Conservation (phyloP, 2,113 vertebrate genomes). For the Henicopernis longicauda region DNA sequence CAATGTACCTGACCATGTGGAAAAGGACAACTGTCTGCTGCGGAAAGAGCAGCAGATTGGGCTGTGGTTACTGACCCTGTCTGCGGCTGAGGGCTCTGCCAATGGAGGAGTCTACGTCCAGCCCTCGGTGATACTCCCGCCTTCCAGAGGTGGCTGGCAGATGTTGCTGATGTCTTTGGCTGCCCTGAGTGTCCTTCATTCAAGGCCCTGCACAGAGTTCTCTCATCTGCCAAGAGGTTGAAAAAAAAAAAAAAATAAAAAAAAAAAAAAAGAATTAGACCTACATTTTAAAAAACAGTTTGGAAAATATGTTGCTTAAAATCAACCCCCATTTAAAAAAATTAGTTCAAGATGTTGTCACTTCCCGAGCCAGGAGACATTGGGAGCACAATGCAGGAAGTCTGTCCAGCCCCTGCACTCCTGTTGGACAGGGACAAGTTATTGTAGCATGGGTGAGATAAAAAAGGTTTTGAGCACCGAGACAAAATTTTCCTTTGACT, state of each 20-base stretch:
- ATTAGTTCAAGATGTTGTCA: constrained; percentile 65
- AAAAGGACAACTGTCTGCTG: constrained; percentile 28
- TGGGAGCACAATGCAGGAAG: constrained; percentile 30
- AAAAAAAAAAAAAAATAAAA: not conserved
- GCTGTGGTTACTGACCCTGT: constrained; percentile 16
- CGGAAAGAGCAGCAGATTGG: not conserved
- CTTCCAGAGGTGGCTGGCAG: constrained; percentile 30
- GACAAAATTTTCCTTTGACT: constrained; percentile 4
- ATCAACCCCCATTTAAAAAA: constrained; percentile 44
- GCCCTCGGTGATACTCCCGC: not conserved
- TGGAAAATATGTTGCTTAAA: constrained; percentile 52
- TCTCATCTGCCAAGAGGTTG: not conserved
- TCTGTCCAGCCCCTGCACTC: not conserved
- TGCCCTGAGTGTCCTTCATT: not conserved
- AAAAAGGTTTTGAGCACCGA: constrained; percentile 18
- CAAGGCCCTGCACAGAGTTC: not conserved
- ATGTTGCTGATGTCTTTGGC: constrained; percentile 46
- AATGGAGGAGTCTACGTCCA: not conserved
- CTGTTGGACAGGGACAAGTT: not conserved
- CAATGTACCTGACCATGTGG: not conserved
- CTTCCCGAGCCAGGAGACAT: constrained; percentile 27
- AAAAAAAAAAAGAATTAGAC: not conserved
- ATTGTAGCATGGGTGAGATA: not conserved
- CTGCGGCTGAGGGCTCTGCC: not conserved
- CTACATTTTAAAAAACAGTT: not conserved